Percentiles rank a stretch among this genome's conserved stretches.
Conservation (phyloP, 92 coral and sea anemone genomes). For the Bergia sp. region DNA sequence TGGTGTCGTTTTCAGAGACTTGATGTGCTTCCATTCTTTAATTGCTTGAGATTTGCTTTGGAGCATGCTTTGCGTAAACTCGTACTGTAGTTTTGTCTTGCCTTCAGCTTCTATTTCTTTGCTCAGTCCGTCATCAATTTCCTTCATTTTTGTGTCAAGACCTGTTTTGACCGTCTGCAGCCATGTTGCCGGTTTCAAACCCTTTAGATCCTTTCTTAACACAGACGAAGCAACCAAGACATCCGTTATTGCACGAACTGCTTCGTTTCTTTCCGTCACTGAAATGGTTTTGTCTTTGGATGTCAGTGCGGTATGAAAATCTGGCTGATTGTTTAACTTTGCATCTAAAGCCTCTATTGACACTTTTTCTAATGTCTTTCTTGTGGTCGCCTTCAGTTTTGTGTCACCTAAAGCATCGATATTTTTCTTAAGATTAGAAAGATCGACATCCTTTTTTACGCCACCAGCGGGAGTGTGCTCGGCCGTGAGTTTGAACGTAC, state of each 20-base stretch:
- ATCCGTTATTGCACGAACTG: constrained; percentile 38
- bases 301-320: neutral
- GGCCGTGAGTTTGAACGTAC: constrained; percentile 16
- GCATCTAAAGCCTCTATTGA: constrained; percentile 9
- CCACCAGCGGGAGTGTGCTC: neutral
- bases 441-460: constrained; percentile 1
- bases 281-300: constrained; percentile 5
- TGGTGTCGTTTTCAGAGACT: neutral
- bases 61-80: constrained; percentile 50
- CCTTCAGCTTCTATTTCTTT: neutral
- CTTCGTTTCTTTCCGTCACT: constrained; percentile 5
- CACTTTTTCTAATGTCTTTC: neutral
- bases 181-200: constrained; percentile 33
- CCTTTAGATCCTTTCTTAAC: neutral
- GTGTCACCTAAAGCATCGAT: neutral
- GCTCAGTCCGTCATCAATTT: neutral
- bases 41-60: neutral
- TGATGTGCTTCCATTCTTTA: constrained; percentile 26
- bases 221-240: constrained; percentile 45
- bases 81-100: constrained; percentile 27
- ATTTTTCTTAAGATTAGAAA: neutral
- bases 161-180: neutral
- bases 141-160: constrained; percentile 17
- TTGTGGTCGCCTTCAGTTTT: neutral
- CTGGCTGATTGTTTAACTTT: constrained; percentile 21